phyloP scores from a whole-genome alignment of 2,797 vertebrate genomes.

The Darevskia nairensis region DNA sequence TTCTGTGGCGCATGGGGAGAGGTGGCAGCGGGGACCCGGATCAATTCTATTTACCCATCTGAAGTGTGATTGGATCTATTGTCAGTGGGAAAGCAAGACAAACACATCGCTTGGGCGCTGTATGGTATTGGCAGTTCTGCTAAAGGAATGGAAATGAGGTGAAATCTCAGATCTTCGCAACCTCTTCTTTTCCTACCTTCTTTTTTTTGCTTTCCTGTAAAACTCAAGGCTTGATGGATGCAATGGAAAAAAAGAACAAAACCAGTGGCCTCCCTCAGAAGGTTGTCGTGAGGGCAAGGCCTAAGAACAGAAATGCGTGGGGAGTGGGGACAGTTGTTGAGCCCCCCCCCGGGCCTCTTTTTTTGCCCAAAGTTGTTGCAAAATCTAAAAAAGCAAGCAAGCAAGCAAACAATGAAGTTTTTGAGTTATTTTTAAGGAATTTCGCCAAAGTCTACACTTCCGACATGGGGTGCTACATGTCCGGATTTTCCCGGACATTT shows the following conservation, averaged over 20 bases:
- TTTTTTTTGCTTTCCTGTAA: conserved; percentile 2
- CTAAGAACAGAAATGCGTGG: background rate
- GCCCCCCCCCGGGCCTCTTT: too few relatives aligned
- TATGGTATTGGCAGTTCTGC: conserved; percentile 83
- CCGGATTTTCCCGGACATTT: too few relatives aligned
- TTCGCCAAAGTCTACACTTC: too few relatives aligned
- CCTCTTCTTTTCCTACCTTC: too few relatives aligned
- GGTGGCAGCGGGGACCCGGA: conserved; percentile 78
- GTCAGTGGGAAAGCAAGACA: conserved; percentile 76
- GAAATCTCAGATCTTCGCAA: rapidly evolving
- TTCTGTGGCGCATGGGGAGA: conserved; percentile 67
- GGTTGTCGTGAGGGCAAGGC: background rate
- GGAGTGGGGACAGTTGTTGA: background rate
- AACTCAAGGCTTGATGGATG: background rate
- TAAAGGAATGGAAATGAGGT: conserved; percentile 80
- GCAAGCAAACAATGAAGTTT: background rate
- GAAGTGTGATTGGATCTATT: conserved; percentile 89
- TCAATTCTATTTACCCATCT: conserved; percentile 88
- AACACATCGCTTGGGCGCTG: conserved; percentile 77
- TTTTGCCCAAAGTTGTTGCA: too few relatives aligned
- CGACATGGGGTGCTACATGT: too few relatives aligned
- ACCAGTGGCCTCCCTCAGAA: background rate
- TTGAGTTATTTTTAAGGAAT: too few relatives aligned
- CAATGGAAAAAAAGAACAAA: too few relatives aligned
- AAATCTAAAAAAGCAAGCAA: background rate